Conservation (phyloP, 2,888 invertebrate species). For the Brachynemurus nebulosus region DNA sequence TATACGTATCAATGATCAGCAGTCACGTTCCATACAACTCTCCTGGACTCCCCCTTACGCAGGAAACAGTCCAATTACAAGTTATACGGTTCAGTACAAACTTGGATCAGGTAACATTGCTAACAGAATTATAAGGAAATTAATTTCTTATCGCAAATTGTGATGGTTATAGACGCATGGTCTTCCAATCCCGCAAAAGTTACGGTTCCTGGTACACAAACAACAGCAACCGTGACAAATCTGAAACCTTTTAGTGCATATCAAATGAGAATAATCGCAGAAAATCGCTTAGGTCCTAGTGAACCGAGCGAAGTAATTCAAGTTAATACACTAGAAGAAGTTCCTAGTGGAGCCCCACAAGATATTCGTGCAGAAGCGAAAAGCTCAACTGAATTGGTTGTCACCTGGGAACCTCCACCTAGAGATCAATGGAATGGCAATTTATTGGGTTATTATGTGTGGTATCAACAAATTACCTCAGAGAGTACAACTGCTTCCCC, state of each 20-base stretch:
- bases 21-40: conserved; percentile 69
- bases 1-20: conserved; percentile 70
- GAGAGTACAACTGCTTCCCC: conserved; percentile 20
- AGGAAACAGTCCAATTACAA: conserved; percentile 77
- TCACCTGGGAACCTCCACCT: conserved; percentile 79
- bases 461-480: conserved; percentile 55
- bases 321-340: conserved; percentile 76
- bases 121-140: no score
- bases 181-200: conserved; percentile 69
- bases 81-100: conserved; percentile 82
- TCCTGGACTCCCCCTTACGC: conserved; percentile 84
- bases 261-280: conserved; percentile 77
- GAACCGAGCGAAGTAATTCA: conserved; percentile 75
- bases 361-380: conserved; percentile 72
- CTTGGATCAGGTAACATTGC: conserved; percentile 56
- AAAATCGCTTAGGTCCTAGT: conserved; percentile 77
- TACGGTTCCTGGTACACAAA: conserved; percentile 69
- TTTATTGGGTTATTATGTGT: conserved; percentile 74
- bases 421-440: conserved; percentile 80
- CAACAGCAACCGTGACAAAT: conserved; percentile 64
- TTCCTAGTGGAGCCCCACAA: conserved; percentile 67
- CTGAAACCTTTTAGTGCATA: conserved; percentile 77
- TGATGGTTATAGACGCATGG: conserved; percentile 71
- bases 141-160: no score
- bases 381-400: conserved; percentile 70